phyloP scores from a whole-genome alignment of 1,140 invertebrate genomes.

The Drosophila funebris region DNA sequence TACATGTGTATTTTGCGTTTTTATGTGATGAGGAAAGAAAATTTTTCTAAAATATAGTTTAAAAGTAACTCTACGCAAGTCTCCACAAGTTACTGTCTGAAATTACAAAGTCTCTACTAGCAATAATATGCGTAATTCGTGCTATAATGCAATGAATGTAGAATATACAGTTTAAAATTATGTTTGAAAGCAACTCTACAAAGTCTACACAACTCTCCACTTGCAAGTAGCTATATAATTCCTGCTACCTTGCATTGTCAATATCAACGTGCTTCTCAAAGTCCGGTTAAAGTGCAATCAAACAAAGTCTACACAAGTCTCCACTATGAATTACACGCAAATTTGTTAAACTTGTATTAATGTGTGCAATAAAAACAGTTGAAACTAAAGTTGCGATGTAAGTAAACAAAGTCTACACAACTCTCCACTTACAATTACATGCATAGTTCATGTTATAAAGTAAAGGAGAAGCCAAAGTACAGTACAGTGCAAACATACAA shows the following conservation, averaged over 20 bases:
- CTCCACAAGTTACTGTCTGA: neutral
- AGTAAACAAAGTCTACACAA: slow-evolving; percentile 11
- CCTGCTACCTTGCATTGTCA: neutral
- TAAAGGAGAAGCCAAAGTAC: neutral
- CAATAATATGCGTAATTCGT: too few relatives aligned
- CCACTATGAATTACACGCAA: neutral
- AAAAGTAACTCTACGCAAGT: neutral
- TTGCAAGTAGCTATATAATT: neutral
- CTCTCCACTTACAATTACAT: neutral
- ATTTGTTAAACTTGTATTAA: neutral
- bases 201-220: slow-evolving; percentile 2
- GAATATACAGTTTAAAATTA: neutral
- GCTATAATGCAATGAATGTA: neutral
- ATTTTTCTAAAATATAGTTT: neutral
- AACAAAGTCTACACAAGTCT: slow-evolving; percentile 15
- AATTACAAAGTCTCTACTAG: too few relatives aligned
- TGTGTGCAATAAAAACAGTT: neutral
- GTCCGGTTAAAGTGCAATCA: too few relatives aligned
- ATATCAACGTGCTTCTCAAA: neutral
- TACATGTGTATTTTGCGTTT: neutral
- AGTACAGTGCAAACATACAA: slow-evolving; percentile 3
- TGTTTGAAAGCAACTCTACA: neutral
- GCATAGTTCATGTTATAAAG: neutral
- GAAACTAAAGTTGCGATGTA: neutral
- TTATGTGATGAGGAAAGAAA: too few relatives aligned